phyloP scores from a whole-genome alignment of 2,888 invertebrate genomes.

The Folsomia candida region DNA sequence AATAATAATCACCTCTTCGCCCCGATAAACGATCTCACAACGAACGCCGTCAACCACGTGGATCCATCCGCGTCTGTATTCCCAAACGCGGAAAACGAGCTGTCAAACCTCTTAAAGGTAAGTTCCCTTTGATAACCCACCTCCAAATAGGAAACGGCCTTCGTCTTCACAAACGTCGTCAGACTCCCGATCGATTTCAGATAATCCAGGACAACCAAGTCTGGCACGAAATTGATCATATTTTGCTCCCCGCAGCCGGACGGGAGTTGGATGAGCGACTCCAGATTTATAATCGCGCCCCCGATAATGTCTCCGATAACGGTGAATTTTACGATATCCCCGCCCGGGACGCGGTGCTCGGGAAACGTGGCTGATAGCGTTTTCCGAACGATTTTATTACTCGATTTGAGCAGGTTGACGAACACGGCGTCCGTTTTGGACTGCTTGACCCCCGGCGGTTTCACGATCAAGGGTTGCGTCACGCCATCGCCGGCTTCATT shows the following conservation, averaged over 20 bases:
- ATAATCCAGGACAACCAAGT: conserved; percentile 32
- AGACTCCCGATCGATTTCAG: conserved; percentile 17
- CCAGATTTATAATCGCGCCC: conserved; percentile 22
- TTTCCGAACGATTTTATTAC: neutral
- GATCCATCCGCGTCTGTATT: conserved; percentile 66
- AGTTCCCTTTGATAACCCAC: conserved; percentile 87
- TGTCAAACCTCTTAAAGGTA: conserved; percentile 78
- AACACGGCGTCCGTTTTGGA: conserved; percentile 5
- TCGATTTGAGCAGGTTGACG: neutral
- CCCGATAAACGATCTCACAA: conserved; percentile 71
- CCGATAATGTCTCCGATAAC: conserved; percentile 32
- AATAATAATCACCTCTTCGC: conserved; percentile 56
- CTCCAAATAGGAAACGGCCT: conserved; percentile 62
- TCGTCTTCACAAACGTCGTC: neutral
- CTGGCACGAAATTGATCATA: conserved; percentile 31
- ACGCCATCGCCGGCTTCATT: conserved; percentile 30
- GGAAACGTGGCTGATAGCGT: conserved; percentile 21
- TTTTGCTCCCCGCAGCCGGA: conserved; percentile 37
- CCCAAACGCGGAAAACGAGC: conserved; percentile 86
- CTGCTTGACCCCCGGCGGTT: conserved; percentile 29
- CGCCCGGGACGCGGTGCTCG: conserved; percentile 15
- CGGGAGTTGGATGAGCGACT: conserved; percentile 19
- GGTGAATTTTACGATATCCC: conserved; percentile 22
- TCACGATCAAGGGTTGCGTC: conserved; percentile 26
- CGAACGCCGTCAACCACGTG: conserved; percentile 86